Base-by-base conservation (phyloP, 37 sponge, comb jelly and placozoan genomes). In the Chondrilla cf. caribensis region DNA sequence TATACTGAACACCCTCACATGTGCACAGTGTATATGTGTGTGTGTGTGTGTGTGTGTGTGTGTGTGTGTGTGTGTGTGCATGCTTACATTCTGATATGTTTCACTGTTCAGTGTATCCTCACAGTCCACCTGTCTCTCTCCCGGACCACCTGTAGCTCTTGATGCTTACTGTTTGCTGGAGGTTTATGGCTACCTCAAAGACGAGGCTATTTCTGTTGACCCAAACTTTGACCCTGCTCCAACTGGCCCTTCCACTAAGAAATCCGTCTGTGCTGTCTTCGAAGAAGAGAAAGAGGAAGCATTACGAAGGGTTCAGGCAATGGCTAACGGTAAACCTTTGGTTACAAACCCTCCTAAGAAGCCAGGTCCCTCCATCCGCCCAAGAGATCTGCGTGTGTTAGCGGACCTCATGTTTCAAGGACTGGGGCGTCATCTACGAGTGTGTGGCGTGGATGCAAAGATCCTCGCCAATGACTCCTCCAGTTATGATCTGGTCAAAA, bases 141-240 rank as follows among this genome's bases (percentile, higher is more conserved):
- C n/a, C n/a, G n/a, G n/a, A n/a, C n/a, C n/a, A n/a, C n/a, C n/a
- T 78, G 43, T 58, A 92, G 93, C 96, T 15, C 78, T 96, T 78
- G 96, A 96, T 88, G 96, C 96, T 18, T 84, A 79, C 58, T 96
- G 96, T 81, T 33, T 96, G 58, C 36, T 96, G 76, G 82, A 84
- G 37, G 79, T 93, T 71, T 93, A 90, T 79, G 78, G 64, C 2
- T 75, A 54, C 38, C 84, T 96, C 29, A 85, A 38, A 58, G 38
- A 77, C 0, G 14, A 85, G 41, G 91, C 83, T 31, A 60, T 86
- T 21, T 39, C 62, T 54, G 36, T 72, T 2, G 83, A 86, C 80
- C 84, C 87, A 25, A 21, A 79, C 40, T 90, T 90, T 42, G 82
- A 84, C 58, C 22, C 42, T 4, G 58, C 54, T 15, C 87, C 87